Conservation (phyloP, 2,888 invertebrate genomes). For the Osmoderma eremita region DNA sequence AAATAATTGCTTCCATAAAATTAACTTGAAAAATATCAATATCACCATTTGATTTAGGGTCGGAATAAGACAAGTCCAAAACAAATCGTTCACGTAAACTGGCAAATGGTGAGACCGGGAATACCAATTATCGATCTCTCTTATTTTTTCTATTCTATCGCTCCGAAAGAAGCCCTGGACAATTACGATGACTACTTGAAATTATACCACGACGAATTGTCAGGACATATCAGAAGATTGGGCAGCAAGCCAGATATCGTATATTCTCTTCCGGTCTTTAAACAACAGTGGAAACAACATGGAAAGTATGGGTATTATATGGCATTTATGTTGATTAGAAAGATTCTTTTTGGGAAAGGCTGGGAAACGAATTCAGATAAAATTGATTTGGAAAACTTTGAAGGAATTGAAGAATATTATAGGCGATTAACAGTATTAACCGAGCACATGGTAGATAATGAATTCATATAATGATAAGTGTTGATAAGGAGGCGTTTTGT, state of each 20-base stretch:
- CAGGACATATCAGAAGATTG: constrained; percentile 47
- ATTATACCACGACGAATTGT: constrained; percentile 53
- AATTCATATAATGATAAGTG: too few species aligned
- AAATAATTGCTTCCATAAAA: neutral
- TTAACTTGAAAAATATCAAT: neutral
- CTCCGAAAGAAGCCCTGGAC: constrained; percentile 48
- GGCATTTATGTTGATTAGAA: constrained; percentile 49
- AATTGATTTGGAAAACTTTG: neutral
- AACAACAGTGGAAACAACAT: constrained; percentile 51
- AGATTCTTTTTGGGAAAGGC: constrained; percentile 49
- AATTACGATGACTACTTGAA: constrained; percentile 52
- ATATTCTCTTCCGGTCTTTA: constrained; percentile 51
- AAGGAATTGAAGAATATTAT: constrained; percentile 6
- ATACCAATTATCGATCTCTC: constrained; percentile 55
- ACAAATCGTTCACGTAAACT: constrained; percentile 33
- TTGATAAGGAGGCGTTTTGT: too few species aligned
- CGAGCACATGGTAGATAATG: constrained; percentile 16
- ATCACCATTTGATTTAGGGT: too few species aligned
- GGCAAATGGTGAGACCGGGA: constrained; percentile 38
- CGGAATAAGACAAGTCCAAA: too few species aligned
- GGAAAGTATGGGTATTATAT: constrained; percentile 50
- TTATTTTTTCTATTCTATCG: constrained; percentile 54
- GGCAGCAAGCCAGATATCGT: constrained; percentile 52
- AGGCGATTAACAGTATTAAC: constrained; percentile 5
- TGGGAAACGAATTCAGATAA: constrained; percentile 23